Conservation (phyloP, 2,113 vertebrate genomes). For the Cairina moschata region DNA sequence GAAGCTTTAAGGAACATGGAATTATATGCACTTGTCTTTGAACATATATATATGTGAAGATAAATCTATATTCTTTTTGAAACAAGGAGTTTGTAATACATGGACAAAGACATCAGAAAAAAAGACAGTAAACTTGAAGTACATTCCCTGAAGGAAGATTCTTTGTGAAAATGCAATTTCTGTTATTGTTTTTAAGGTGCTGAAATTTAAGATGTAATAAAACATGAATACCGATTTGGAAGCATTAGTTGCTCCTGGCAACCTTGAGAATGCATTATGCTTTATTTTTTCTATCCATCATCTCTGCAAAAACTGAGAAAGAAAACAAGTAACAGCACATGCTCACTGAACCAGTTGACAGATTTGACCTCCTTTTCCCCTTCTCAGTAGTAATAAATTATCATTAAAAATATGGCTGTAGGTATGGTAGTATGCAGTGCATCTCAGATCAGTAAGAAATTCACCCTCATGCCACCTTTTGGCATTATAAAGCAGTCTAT, state of each 20-base stretch:
- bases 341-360: slow-evolving; percentile 1
- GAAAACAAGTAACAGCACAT: slow-evolving; percentile 4
- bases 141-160: slow-evolving; percentile 61
- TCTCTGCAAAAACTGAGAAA: slow-evolving; percentile 28
- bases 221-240: slow-evolving; percentile 71
- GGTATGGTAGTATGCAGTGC: not conserved
- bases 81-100: not conserved
- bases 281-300: slow-evolving; percentile 57
- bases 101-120: slow-evolving; percentile 27
- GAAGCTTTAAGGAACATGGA: not conserved
- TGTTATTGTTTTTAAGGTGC: slow-evolving; percentile 76
- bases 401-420: slow-evolving; percentile 31
- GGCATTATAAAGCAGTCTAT: slow-evolving; percentile 20
- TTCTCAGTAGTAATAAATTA: slow-evolving; percentile 64
- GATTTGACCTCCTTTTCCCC: slow-evolving; percentile 51
- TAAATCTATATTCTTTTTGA: not conserved
- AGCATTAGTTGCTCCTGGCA: slow-evolving; percentile 69
- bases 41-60: not conserved
- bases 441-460: slow-evolving; percentile 10
- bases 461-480: not conserved
- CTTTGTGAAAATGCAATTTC: slow-evolving; percentile 72
- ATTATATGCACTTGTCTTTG: not conserved
- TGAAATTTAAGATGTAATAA: slow-evolving; percentile 72
- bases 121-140: slow-evolving; percentile 38
- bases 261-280: slow-evolving; percentile 66